Evolutionary conservation across 2,888 invertebrate species (phyloP), one percentile per base, ranked within the genome.

Genomic region (Rapana venosa): DNA sequence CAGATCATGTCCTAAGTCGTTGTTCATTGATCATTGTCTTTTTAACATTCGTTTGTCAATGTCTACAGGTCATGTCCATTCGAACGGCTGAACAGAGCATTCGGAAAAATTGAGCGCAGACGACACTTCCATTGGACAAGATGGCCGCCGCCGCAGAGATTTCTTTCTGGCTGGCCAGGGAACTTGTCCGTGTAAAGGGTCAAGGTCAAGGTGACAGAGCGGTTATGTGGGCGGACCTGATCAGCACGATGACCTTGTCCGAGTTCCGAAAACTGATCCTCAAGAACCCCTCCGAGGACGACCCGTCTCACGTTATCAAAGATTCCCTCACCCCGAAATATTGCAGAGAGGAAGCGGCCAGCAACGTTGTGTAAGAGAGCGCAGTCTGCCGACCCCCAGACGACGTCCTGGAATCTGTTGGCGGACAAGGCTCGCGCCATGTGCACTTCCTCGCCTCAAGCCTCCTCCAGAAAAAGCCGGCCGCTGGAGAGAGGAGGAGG

Each of bases 161-260:
- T 8, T 8, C 22, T 26, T 4, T 35, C 86, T 61, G 91, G 77
- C 8, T 22, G 74, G 22, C 81, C n/a, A n/a, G n/a, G n/a, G n/a
- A n/a, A 26, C 47, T 26, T 8, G 47, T 8, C 81, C 81, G 17
- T 32, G 77, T 26, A 13, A 20, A 32, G 47, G n/a, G 47, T 15
- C 58, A 88, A 26, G 79, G 36, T 20, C 79, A 30, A 70, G 87
- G 17, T 11, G 81, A 81, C 81, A 36, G 32, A 15, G 22, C 0
- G 22, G 61, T 32, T 35, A 47, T 20, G n/a, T 79, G 30, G 77
- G 79, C 93, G 81, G 94, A 94, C 83, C 93, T 93, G 89, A 94
- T 95, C 83, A 94, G 93, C 91, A 95, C 94, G 22, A 94, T 95
- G 95, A 94, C 95, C 0, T 88, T 95, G 88, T 93, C 93, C 11